These are phyloP conservation scores for Cryptoprocta ferox DNA, from an alignment of 2,797 vertebrate species.

Conservation along the genomic window DNA sequence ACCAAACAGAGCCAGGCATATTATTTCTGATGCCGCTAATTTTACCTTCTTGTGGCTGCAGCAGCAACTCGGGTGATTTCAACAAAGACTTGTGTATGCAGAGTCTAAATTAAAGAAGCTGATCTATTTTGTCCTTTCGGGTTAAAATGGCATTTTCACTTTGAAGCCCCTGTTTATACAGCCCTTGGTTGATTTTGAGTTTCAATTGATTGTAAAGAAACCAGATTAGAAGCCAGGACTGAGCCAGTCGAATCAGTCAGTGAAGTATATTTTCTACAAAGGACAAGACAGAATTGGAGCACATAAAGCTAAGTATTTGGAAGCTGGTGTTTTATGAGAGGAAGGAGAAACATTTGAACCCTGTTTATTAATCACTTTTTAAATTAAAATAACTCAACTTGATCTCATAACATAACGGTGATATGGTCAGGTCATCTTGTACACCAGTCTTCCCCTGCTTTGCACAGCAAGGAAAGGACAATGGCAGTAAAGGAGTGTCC, in stretches of 20 bases:
- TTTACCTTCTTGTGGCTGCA: background rate
- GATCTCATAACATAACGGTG: background rate
- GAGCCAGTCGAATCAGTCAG: background rate
- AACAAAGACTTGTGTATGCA: background rate
- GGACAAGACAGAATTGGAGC: background rate
- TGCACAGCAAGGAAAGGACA: background rate
- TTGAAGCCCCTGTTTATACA: background rate
- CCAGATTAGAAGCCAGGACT: background rate
- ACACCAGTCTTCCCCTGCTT: background rate
- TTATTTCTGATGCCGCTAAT: conserved; percentile 38
- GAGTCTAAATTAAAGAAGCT: background rate
- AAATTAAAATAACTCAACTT: background rate
- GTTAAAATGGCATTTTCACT: background rate
- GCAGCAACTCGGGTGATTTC: conserved; percentile 45
- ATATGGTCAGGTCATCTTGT: background rate
- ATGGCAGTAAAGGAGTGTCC: background rate
- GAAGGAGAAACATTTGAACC: background rate
- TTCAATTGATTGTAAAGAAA: background rate
- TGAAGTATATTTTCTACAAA: conserved; percentile 38
- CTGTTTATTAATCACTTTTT: conserved; percentile 15
- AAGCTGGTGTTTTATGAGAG: background rate
- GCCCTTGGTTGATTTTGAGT: background rate
- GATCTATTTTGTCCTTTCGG: background rate
- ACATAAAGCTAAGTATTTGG: background rate
- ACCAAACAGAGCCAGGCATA: background rate